These are phyloP conservation scores for Campylorhamphus procurvoides DNA, from an alignment of 2,113 vertebrate species.

Conservation along the genomic window DNA sequence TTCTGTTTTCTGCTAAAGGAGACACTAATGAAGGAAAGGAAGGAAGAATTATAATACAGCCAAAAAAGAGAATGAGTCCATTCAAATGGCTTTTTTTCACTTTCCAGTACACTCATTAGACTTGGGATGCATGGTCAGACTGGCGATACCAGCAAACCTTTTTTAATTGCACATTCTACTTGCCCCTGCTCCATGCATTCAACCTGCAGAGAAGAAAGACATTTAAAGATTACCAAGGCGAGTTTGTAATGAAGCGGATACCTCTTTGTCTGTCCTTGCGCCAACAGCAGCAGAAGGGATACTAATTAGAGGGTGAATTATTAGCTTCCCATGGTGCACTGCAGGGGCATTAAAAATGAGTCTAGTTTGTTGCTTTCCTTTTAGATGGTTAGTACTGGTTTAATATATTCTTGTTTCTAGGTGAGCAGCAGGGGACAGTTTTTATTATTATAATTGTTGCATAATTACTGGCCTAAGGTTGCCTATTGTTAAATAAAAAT, in stretches of 20 bases:
- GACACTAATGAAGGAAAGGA: slow-evolving; percentile 40
- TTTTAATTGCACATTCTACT: slow-evolving; percentile 71
- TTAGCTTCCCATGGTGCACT: slow-evolving; percentile 87
- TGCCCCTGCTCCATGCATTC: slow-evolving; percentile 57
- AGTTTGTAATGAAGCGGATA: slow-evolving; percentile 76
- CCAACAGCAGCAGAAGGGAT: slow-evolving; percentile 81
- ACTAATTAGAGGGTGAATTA: slow-evolving; percentile 89
- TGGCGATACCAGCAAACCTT: slow-evolving; percentile 20
- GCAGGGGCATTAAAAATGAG: slow-evolving; percentile 85
- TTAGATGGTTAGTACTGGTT: slow-evolving; percentile 71
- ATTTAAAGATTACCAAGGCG: slow-evolving; percentile 79
- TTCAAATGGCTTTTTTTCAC: background rate
- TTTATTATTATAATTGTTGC: slow-evolving; percentile 86
- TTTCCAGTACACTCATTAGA: slow-evolving; percentile 57
- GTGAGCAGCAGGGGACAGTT: slow-evolving; percentile 80
- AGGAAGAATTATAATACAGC: background rate
- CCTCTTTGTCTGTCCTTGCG: slow-evolving; percentile 82
- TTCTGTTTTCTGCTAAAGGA: background rate
- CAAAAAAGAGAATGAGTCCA: slow-evolving; percentile 6
- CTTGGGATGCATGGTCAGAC: slow-evolving; percentile 42
- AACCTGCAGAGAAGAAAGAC: slow-evolving; percentile 76
- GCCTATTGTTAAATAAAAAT: slow-evolving; percentile 85
- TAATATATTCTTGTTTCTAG: slow-evolving; percentile 85
- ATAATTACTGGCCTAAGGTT: slow-evolving; percentile 85
- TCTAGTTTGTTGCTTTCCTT: slow-evolving; percentile 75